Evolutionary conservation across 2,888 invertebrate genomes (phyloP).

Genomic region (Bhutanitis thaidina): DNA sequence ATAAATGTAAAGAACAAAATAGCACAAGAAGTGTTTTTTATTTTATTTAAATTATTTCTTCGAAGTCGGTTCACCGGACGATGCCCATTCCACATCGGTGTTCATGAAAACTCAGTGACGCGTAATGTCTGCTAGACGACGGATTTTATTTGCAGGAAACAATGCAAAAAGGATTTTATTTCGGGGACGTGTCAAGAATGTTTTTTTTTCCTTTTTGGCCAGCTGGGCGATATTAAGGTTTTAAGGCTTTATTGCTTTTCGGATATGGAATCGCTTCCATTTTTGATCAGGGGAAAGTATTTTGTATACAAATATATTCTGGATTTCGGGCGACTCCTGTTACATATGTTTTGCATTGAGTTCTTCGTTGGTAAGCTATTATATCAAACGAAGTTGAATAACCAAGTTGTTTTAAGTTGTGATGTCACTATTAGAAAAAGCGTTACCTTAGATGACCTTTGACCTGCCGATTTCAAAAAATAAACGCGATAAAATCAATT

Average conservation of each 20-base stretch:
- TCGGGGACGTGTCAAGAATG: slow-evolving; percentile 31
- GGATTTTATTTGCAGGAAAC: slow-evolving; percentile 27
- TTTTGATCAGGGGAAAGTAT: slow-evolving; percentile 2
- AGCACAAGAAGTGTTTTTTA: too few relatives aligned
- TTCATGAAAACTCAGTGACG: slow-evolving; percentile 26
- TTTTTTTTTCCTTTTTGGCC: slow-evolving; percentile 24
- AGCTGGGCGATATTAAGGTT: slow-evolving; percentile 30
- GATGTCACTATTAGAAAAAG: too few relatives aligned
- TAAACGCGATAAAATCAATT: too few relatives aligned
- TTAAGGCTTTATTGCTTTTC: slow-evolving; percentile 24
- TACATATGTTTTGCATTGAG: too few relatives aligned
- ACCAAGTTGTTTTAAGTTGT: too few relatives aligned
- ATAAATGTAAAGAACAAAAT: too few relatives aligned
- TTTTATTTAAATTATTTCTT: slow-evolving; percentile 13
- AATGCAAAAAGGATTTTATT: slow-evolving; percentile 29
- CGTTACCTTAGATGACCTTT: too few relatives aligned
- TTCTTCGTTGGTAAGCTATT: too few relatives aligned
- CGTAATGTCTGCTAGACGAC: slow-evolving; percentile 26
- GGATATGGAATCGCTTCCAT: slow-evolving; percentile 17
- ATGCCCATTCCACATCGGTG: slow-evolving; percentile 13
- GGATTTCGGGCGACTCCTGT: not conserved
- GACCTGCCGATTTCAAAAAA: too few relatives aligned
- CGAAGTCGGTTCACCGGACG: slow-evolving; percentile 15
- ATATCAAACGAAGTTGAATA: too few relatives aligned
- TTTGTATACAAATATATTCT: not conserved